Base-by-base conservation (phyloP, 2,888 invertebrate species). In the Zaprionus bogoriensis region DNA sequence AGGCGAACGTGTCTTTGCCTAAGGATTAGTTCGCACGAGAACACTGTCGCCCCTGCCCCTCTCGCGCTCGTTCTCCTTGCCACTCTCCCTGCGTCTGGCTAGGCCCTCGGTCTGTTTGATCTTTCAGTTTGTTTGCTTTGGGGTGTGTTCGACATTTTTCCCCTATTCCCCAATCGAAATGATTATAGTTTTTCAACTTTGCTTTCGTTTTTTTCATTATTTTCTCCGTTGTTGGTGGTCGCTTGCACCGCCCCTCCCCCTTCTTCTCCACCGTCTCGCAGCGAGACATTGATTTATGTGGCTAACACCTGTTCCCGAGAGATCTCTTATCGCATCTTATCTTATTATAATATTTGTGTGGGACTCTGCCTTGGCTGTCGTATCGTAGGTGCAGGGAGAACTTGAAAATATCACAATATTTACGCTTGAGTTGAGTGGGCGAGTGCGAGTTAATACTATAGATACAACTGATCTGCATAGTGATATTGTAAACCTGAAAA, bases 231-330 rank as follows among this genome's bases (percentile, higher is more conserved):
- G 46, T 32, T 52, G 39, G n/a, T 3, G 38, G 23, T 53, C 30
- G 28, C 14, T 53, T 14, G 5, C 7, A 3, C 14, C 32, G 14
- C 14, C 27, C 7, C 7, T 7, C 14, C 32, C 32, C 14, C 27
- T 27, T 10, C 1, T 3, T 27, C 3, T 27, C 9, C 36, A 81
- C 66, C 59, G 44, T 44, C 19, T 19, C 25, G 41, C 52, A 52
- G 79, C 70, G 84, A 62, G 84, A 67, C 59, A 61, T 73, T 80
- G 81, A 86, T 83, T 74, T 80, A 86, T 80, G 57, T 62, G 47
- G 25, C 48, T 60, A 72, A 68, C 83, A 82, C 86, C 79, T 85
- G 63, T 30, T 58, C 39, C 51, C 9, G 12, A 7, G 3, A 7
- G 41, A 55, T 59, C 63, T 76, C 58, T 76, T 74, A 73, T 76